Evolutionary conservation across 1,140 invertebrate genomes (phyloP).

Genomic region (Calephelis nemesis): DNA sequence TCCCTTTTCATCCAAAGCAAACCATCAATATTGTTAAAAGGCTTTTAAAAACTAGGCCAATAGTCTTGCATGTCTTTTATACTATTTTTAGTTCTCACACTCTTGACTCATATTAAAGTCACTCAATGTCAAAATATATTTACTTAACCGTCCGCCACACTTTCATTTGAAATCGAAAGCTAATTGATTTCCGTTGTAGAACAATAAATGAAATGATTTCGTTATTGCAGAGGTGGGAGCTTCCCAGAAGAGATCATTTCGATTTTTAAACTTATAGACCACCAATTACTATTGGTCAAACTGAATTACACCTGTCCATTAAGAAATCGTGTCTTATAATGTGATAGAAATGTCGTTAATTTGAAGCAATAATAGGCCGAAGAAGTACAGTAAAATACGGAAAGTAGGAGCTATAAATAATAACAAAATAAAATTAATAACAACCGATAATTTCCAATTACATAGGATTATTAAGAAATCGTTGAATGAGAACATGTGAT

Average conservation of each 20-base stretch:
- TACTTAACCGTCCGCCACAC: conserved; percentile 3
- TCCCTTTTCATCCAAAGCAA: too few species aligned
- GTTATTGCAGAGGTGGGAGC: neutral
- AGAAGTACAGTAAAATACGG: too few species aligned
- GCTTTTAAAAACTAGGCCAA: too few species aligned
- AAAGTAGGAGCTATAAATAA: too few species aligned
- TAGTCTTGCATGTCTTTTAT: too few species aligned
- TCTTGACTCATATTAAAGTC: conserved; percentile 1
- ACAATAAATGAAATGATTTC: conserved; percentile 11
- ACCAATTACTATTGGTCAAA: neutral
- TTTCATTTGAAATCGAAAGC: conserved; percentile 12
- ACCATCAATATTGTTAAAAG: too few species aligned
- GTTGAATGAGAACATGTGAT: too few species aligned
- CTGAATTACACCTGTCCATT: conserved; percentile 14
- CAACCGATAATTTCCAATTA: too few species aligned
- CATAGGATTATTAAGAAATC: too few species aligned
- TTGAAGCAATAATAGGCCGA: too few species aligned
- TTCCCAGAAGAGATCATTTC: conserved; percentile 4
- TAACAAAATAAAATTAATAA: too few species aligned
- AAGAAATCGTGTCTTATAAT: neutral
- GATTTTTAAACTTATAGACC: neutral
- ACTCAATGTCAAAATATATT: conserved; percentile 8
- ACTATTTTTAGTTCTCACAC: neutral
- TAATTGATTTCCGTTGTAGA: conserved; percentile 12
- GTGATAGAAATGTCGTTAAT: too few species aligned